These are phyloP conservation scores for Ptychoptera albimana DNA, from an alignment of 2,888 invertebrate genomes.

Conservation along the genomic window DNA sequence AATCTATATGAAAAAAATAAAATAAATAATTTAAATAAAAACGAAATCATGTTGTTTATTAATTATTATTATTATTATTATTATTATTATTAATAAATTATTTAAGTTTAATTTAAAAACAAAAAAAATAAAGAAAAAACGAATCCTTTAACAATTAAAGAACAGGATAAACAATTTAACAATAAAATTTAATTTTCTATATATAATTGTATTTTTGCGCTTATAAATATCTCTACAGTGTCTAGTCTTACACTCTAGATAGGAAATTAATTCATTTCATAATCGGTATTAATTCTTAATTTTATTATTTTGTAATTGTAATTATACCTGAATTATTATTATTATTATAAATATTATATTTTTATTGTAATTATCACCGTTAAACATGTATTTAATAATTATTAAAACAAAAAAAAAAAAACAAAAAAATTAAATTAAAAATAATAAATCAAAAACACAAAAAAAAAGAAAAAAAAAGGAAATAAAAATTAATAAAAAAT, in stretches of 20 bases:
- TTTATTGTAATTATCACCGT: too few species aligned
- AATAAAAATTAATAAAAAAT: conserved; percentile 6
- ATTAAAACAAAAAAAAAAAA: conserved; percentile 1
- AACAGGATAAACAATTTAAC: too few species aligned
- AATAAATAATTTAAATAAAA: conserved; percentile 6
- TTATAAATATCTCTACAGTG: too few species aligned
- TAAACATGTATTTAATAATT: background rate
- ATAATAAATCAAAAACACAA: conserved; percentile 5
- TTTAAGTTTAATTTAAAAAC: too few species aligned
- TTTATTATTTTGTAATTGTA: background rate
- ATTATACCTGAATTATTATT: background rate
- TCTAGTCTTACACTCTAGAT: background rate
- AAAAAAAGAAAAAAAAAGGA: conserved; percentile 4
- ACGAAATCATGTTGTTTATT: conserved; percentile 4
- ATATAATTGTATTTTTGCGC: too few species aligned
- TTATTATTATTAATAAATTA: too few species aligned
- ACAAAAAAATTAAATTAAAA: background rate
- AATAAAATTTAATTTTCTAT: too few species aligned
- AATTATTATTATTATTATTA: too few species aligned
- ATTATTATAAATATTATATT: background rate
- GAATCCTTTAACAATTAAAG: background rate
- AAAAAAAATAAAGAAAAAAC: conserved; percentile 1
- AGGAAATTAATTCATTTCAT: background rate
- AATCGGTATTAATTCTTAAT: too few species aligned
- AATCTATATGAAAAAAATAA: conserved; percentile 3